These are phyloP conservation scores for Eriocheir sinensis DNA, from an alignment of 1,140 invertebrate genomes.

Conservation along the genomic window DNA sequence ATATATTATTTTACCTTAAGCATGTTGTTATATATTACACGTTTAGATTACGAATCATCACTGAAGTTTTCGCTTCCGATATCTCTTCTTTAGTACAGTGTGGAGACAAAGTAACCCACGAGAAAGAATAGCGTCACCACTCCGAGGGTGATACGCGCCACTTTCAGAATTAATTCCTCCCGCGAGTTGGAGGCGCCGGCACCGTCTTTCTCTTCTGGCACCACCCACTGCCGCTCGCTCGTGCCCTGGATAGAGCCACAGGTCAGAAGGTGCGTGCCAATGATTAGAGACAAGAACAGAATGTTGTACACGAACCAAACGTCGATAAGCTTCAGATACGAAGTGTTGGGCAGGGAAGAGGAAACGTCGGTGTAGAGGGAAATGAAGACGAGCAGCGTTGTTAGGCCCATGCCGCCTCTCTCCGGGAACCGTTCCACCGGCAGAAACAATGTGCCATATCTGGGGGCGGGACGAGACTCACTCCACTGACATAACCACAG, in stretches of 20 bases:
- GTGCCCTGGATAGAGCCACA: slow-evolving; percentile 29
- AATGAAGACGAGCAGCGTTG: slow-evolving; percentile 72
- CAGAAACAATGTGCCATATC: slow-evolving; percentile 72
- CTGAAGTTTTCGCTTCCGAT: too few relatives aligned
- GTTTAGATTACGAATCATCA: too few relatives aligned
- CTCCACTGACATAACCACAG: neutral
- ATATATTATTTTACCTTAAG: too few relatives aligned
- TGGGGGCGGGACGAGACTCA: neutral
- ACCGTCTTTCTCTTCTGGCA: neutral
- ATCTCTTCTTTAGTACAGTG: neutral
- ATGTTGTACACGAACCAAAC: slow-evolving; percentile 76
- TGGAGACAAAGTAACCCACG: neutral
- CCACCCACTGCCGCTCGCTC: neutral
- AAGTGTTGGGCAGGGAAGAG: slow-evolving; percentile 57
- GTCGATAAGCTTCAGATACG: slow-evolving; percentile 72
- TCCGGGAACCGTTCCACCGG: slow-evolving; percentile 69
- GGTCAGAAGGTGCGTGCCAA: slow-evolving; percentile 60
- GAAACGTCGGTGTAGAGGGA: slow-evolving; percentile 71
- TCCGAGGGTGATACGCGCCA: neutral
- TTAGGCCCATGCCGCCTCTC: slow-evolving; percentile 71
- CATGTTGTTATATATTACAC: too few relatives aligned
- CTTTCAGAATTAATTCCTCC: neutral
- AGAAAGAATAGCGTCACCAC: neutral
- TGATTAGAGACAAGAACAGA: slow-evolving; percentile 68
- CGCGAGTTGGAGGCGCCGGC: neutral